Percentiles rank a stretch among this genome's conserved stretches.
Evolutionary conservation across 2,888 invertebrate species (phyloP).

Genomic region (Drosophila aldrichi): DNA sequence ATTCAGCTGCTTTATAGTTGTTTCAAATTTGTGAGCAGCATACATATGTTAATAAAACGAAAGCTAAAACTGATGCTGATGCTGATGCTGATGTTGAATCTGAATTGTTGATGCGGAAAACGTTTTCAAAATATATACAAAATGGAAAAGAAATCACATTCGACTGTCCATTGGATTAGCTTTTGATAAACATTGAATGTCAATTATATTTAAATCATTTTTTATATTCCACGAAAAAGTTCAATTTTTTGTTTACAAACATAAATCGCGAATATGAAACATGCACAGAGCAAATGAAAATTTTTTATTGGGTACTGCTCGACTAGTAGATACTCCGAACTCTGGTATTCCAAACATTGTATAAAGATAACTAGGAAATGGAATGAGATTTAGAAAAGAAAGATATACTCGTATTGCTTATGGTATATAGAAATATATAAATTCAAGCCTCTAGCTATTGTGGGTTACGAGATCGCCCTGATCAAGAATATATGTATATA

Average conservation of each 20-base stretch:
- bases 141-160: background rate
- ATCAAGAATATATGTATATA: no score
- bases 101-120: conserved; percentile 47
- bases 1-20: conserved; percentile 40
- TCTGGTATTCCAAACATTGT: no score
- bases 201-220: conserved; percentile 14
- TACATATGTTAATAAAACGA: conserved; percentile 55
- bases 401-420: no score
- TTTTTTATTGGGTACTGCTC: background rate
- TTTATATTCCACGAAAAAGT: background rate
- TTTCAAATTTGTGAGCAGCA: conserved; percentile 36
- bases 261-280: background rate
- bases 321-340: no score
- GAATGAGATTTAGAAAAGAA: no score
- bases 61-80: conserved; percentile 29
- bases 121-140: conserved; percentile 25
- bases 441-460: no score
- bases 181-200: conserved; percentile 31
- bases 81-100: conserved; percentile 22
- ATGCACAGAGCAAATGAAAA: no score
- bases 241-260: background rate
- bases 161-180: conserved; percentile 35
- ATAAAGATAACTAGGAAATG: no score
- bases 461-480: no score
- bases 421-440: no score